A percentile compares a stretch with the other conserved stretches of the same genome.
Conservation (phyloP, 2,888 invertebrate genomes). For the Polydrusus tereticollis region DNA sequence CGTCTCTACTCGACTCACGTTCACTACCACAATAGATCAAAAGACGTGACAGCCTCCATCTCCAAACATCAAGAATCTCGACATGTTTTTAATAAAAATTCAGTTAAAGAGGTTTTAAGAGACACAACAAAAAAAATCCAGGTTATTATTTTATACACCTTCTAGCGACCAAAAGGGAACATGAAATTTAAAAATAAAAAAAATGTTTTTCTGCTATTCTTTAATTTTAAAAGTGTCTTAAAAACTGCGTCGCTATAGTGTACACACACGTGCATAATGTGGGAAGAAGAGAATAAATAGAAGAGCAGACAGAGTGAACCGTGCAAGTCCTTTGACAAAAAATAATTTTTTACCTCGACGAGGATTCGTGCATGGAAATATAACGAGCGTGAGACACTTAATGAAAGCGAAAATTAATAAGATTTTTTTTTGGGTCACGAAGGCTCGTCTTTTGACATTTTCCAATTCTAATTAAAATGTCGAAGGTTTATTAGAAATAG, state of each 20-base stretch:
- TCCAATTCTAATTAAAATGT: constrained; percentile 5
- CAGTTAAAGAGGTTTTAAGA: constrained; percentile 40
- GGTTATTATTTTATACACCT: background rate
- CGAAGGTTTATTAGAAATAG: background rate
- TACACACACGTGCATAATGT: background rate
- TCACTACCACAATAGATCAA: constrained; percentile 36
- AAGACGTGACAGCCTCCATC: constrained; percentile 42
- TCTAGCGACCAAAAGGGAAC: too few species aligned
- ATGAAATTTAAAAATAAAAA: too few species aligned
- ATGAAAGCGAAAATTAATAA: constrained; percentile 20
- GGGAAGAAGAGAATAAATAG: constrained; percentile 28
- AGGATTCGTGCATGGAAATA: constrained; percentile 25
- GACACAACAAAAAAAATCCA: constrained; percentile 10
- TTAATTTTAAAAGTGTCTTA: too few species aligned
- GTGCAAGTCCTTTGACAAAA: constrained; percentile 22
- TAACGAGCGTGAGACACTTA: constrained; percentile 14
- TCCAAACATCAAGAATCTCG: constrained; percentile 43
- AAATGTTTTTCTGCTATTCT: too few species aligned
- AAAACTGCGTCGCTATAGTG: background rate
- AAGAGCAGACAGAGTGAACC: constrained; percentile 21
- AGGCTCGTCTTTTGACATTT: background rate
- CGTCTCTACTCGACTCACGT: constrained; percentile 40
- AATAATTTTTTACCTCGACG: constrained; percentile 24
- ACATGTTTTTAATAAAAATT: constrained; percentile 47
- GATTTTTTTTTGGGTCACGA: constrained; percentile 16